Conservation (phyloP, 2,797 vertebrate genomes). For the Sylvia borin region DNA sequence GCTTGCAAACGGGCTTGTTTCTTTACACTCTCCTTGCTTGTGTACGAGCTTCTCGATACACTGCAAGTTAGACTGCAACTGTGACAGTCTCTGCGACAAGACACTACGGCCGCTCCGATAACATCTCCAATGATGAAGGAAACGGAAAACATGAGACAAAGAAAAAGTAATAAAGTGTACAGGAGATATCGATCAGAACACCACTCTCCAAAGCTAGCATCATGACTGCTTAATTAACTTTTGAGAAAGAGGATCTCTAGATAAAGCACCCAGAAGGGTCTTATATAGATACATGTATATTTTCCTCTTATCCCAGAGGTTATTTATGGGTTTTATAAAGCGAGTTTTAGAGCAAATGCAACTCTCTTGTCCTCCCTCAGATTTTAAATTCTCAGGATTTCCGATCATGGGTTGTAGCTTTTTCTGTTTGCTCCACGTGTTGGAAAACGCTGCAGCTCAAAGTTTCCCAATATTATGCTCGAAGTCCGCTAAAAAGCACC, state of each 20-base stretch:
- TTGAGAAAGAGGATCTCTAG: neutral
- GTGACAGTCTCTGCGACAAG: neutral
- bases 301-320: neutral
- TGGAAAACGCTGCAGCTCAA: neutral
- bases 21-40: neutral
- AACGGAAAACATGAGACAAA: conserved; percentile 18
- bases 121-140: conserved; percentile 43
- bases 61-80: neutral
- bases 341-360: neutral
- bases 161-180: conserved; percentile 39
- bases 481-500: neutral
- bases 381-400: neutral
- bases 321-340: neutral
- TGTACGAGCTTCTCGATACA: neutral
- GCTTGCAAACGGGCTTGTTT: neutral
- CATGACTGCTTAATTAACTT: conserved; percentile 23
- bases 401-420: neutral
- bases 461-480: neutral
- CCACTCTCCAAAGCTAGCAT: neutral
- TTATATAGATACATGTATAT: neutral
- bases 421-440: neutral
- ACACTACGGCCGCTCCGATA: neutral
- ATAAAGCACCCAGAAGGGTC: neutral
- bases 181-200: conserved; percentile 46
- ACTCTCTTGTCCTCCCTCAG: neutral